Evolutionary conservation across 2,113 vertebrate species (phyloP), one percentile per base, ranked within the genome.

Genomic region (cat (Felis catus)): DNA sequence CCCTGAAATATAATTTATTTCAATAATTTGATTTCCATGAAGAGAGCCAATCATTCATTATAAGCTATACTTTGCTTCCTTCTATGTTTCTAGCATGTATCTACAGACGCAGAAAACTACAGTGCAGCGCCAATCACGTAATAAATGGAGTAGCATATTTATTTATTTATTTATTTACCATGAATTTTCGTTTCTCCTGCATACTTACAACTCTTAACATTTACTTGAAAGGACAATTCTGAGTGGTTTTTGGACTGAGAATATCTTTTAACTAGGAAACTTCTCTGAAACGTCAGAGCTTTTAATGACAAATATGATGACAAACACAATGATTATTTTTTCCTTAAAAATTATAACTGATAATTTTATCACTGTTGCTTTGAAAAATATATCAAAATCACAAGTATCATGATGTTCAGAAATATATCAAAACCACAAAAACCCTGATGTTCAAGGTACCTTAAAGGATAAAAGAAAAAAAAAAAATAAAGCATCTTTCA

Each of bases 321-420:
- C 63, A 79, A 83, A 94, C 14, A 53, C 27, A 51, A 53, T 65
- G 68, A 90, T 93, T 55, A 73, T 63, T 88, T 76, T 51, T 15
- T 66, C 31, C 80, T 89, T 68, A 88, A 96, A 93, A 85, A 88
- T 39, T 83, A 4, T 76, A 94, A 94, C 33, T 92, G 19, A 45
- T 70, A 13, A 71, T 45, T 86, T 86, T 53, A 68, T 70, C 18
- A 82, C 1, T 94, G 3, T 31, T 97, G 76, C 61, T 91, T 88
- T 94, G 71, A 66, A 48, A 85, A 92, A 45, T 74, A 80, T 19
- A 80, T 51, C n/a, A 94, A 94, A 91, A 80, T 1, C 14, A 89
- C 18, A 88, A 71, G 68, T 58, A 86, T 23, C 25, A 19, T 68
- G 31, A 45, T 27, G 13, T 16, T 45, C 73, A 55, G 55, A 88